Evolutionary conservation across 2,888 invertebrate species (phyloP), one percentile per base, ranked within the genome.

Genomic region (Zygaena filipendulae): DNA sequence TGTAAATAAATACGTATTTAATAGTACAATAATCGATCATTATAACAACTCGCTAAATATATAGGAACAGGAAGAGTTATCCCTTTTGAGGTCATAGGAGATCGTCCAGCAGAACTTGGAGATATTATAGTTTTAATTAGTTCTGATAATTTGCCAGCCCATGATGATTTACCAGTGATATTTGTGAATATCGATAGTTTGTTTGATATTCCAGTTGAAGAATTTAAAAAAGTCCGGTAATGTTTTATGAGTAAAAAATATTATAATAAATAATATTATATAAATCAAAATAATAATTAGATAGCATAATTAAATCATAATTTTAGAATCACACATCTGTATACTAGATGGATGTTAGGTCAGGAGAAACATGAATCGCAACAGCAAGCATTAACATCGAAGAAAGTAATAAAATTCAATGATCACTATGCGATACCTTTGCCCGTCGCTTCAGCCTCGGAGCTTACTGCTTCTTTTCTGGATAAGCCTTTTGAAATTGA

Each of bases 161-260:
- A 49, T 21, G 74, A 77, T 38, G 77, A 77, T 35, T 28, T 49
- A 4, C 70, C 75, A 4, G 46, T 74, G 18, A 36, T 72, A 23
- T 74, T 74, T 40, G 48, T 74, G 3, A 74, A 70, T 37, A 40
- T 75, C 9, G 59, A 59, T 22, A 52, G 39, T 18, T 39, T 79
- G 20, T 45, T 35, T 12, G 56, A 66, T 27, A 31, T 59, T 9
- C 77, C 77, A n/a, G 14, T 56, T 2, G 39, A 52, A 8, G 46
- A 56, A 30, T 42, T 77, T 4, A 53, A 43, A 30, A 52, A 55
- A 32, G 40, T 55, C 19, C 49, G 59, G 75, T 72, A 35, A 42
- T 21, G 29, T 27, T 19, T 29, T 27, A 23, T 25, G 13, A 4
- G 13, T n/a, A n/a, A n/a, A n/a, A n/a, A n/a, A n/a, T n/a, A n/a